Evolutionary conservation across 2,888 invertebrate genomes (phyloP), one percentile per base, ranked within the genome.

Genomic region (Troides oblongomaculatus): DNA sequence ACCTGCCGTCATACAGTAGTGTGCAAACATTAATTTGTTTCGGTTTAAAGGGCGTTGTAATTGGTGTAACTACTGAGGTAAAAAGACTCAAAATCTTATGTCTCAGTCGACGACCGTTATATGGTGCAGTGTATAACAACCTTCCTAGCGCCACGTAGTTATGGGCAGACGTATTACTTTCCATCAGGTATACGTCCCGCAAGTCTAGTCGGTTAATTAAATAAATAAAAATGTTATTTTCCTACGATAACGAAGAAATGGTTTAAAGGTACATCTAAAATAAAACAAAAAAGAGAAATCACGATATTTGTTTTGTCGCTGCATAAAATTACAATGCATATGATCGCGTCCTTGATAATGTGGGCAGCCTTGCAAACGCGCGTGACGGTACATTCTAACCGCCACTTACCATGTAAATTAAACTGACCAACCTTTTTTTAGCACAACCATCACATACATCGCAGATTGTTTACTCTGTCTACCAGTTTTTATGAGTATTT

Each of bases 381-480:
- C 93, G 93, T 93, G 93, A 84, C 91, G 83, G 77, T 81, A 85
- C 93, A 93, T 93, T 87, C 90, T 91, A 92, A 93, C 85, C 88
- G 87, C 82, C 86, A 87, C 89, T 93, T 92, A 89, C 86, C 79
- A 93, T 93, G 88, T 86, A 91, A 93, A 93, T 92, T 70, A 83
- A 88, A 87, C 86, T 85, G 87, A 85, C 81, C 79, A 79, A 81
- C 84, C 85, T 88, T 91, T 89, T 92, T 82, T 90, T 84, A 82
- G 78, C 80, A 82, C 81, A 81, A 84, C 85, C 84, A 85, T 81
- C 87, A 89, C 89, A 91, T 84, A 87, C 84, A 84, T 82, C 78
- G 77, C 74, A 75, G 76, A 71, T 72, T 81, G 81, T 81, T 81
- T 78, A 74, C 76, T 74, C 64, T 77, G 76, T 77, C 74, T 72